Conservation (phyloP, 1,140 invertebrate species). For the Plutomurus gul region DNA sequence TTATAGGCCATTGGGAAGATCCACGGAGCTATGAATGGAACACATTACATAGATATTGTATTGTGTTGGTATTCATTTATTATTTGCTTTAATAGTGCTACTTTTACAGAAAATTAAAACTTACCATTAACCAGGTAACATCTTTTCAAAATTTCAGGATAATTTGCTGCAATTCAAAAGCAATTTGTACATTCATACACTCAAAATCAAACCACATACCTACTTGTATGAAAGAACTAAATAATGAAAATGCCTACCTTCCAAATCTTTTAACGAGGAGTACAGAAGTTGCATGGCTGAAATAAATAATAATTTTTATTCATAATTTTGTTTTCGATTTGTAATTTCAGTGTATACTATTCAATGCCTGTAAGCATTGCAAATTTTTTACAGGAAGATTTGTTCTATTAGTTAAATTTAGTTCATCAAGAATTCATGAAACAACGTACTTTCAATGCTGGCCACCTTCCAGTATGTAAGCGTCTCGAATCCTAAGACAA, state of each 20-base stretch:
- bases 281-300: conserved; percentile 41
- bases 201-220: too few species aligned
- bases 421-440: neutral
- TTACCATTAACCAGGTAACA: conserved; percentile 38
- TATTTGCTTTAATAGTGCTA: too few species aligned
- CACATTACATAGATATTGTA: neutral
- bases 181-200: neutral
- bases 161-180: conserved; percentile 9
- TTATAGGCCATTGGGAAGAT: conserved; percentile 33
- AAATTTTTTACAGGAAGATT: too few species aligned
- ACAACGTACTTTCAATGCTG: conserved; percentile 32
- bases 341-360: too few species aligned
- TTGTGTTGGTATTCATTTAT: too few species aligned
- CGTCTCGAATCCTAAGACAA: conserved; percentile 24
- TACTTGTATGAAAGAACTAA: neutral
- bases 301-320: conserved; percentile 11
- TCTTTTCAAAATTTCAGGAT: conserved; percentile 38
- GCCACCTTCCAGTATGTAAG: conserved; percentile 35
- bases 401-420: too few species aligned
- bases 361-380: too few species aligned
- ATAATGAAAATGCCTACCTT: neutral
- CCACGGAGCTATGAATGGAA: neutral
- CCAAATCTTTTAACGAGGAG: conserved; percentile 29
- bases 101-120: neutral
- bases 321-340: neutral